Percentiles rank a stretch among this genome's conserved stretches.
Conservation (phyloP, 2,113 vertebrate genomes). For the Regulus satrapa region DNA sequence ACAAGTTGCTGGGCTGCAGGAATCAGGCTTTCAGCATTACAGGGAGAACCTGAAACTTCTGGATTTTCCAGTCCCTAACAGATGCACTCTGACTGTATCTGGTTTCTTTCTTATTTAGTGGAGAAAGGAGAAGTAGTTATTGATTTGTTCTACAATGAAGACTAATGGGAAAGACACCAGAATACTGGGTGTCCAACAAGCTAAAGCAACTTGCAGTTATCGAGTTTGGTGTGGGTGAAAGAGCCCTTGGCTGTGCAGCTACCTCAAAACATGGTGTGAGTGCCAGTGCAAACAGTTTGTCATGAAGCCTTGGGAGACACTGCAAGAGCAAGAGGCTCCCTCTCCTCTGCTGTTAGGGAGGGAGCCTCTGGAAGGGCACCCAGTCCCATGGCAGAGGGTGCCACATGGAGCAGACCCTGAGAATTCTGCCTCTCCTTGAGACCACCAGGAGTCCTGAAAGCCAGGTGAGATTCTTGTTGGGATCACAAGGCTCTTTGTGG, state of each 20-base stretch:
- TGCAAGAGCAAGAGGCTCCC: background rate
- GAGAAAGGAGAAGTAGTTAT: background rate
- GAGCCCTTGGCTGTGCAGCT: background rate
- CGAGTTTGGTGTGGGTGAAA: background rate
- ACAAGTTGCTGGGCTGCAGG: background rate
- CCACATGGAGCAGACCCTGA: fast-evolving
- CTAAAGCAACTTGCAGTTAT: background rate
- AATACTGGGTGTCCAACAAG: background rate
- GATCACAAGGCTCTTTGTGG: background rate
- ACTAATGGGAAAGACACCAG: background rate
- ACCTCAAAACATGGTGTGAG: background rate
- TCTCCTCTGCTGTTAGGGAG: fast-evolving
- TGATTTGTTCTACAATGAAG: background rate
- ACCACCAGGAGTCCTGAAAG: background rate
- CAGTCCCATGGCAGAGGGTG: background rate
- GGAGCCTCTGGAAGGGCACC: fast-evolving
- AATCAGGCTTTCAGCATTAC: background rate
- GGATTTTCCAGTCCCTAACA: background rate
- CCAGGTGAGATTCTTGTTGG: background rate
- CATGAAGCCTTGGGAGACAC: background rate
- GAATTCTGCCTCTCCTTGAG: fast-evolving
- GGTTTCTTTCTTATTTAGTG: background rate
- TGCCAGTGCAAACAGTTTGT: background rate
- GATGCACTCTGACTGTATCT: background rate
- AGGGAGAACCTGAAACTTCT: fast-evolving